These are phyloP conservation scores for Pherbina coryleti DNA, from an alignment of 2,888 invertebrate genomes.

Conservation along the genomic window DNA sequence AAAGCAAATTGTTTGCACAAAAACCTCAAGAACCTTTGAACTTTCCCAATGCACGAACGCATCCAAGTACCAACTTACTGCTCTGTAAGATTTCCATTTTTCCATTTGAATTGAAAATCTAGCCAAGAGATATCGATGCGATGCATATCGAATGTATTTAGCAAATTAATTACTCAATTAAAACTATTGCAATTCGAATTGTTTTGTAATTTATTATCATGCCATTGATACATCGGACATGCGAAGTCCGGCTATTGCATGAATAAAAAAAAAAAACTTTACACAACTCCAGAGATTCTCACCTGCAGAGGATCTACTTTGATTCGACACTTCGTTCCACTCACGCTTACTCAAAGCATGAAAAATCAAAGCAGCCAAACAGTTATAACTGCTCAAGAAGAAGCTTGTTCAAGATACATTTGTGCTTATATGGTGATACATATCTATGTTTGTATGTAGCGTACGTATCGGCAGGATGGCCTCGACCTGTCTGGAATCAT, in stretches of 20 bases:
- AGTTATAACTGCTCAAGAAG: too few relatives aligned
- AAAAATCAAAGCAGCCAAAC: neutral
- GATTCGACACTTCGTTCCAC: conserved; percentile 15
- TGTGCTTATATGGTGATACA: neutral
- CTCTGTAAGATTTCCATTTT: neutral
- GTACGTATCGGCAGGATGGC: conserved; percentile 46
- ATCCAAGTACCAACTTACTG: too few relatives aligned
- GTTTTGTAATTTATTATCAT: conserved; percentile 35
- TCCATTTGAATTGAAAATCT: neutral
- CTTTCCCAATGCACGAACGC: neutral
- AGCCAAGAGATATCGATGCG: neutral
- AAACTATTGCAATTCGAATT: conserved; percentile 30
- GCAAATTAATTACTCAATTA: conserved; percentile 39
- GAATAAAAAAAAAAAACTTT: neutral
- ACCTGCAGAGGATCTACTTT: conserved; percentile 24
- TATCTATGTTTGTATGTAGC: neutral
- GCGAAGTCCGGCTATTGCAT: conserved; percentile 22
- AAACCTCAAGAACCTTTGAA: neutral
- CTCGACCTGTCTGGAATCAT: conserved; percentile 62
- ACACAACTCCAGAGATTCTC: conserved; percentile 21
- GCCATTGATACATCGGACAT: conserved; percentile 30
- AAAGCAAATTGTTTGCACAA: neutral
- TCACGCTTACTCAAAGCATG: conserved; percentile 21
- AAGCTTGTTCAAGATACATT: neutral
- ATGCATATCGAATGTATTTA: conserved; percentile 24